Base-by-base conservation (phyloP, 2,888 invertebrate species). In the Epistrophe eligans region DNA sequence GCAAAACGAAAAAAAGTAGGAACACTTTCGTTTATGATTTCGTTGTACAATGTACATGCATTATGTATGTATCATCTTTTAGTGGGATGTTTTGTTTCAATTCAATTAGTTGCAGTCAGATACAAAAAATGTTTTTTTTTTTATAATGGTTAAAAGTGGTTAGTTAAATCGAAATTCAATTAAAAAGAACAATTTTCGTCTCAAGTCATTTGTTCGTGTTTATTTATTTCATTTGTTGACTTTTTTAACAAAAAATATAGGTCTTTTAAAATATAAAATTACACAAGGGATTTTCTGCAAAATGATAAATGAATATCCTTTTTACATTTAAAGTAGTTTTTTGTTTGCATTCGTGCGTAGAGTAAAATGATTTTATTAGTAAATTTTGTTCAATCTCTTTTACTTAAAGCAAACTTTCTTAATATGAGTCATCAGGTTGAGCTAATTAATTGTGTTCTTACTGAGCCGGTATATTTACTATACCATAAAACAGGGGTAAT, bases 401-500 rank as follows among this genome's bases (percentile, higher is more conserved):
- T 0, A 15, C 7, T 43, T 45, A 45, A 45, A 45, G 45, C 45
- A 45, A 45, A 6, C 13, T 45, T 45, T n/a, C 45, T n/a, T n/a
- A n/a, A 45, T n/a, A n/a, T 17, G n/a, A 13, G 24, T 43, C 28
- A 62, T 24, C 17, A 24, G 11, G 9, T 8, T 38, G 7, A 60
- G 38, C 19, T 38, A 17, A 35, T 1, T 24, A 2, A 19, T 40
- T 15, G 4, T 9, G 3, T 24, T 4, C 13, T 38, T 0, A 48
- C 15, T 38, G 48, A 48, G 66, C 70, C 4, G 87, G 83, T 17
- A 87, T 87, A 40, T 94, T 94, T 5, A 96, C 94, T 13, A 94
- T 93, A 0, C 95, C 96, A 94, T 95, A 96, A 91, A 96, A 96
- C 70, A 95, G 91, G 11, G 95, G 93, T 5, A 95, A 90, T 88